Conservation (phyloP, 2,888 invertebrate species). For the Herminia tarsipennalis region DNA sequence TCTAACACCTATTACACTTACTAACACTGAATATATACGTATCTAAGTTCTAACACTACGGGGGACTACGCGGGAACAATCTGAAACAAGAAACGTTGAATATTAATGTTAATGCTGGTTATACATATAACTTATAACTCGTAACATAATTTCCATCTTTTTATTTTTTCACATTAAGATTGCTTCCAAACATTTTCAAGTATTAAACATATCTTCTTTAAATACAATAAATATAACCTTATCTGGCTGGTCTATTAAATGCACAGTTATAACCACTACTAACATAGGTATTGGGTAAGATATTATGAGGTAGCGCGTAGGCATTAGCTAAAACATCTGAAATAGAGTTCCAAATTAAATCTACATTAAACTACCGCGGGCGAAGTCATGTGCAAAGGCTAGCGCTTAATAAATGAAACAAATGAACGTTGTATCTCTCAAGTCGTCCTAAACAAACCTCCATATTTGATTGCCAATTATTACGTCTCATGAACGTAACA, state of each 20-base stretch:
- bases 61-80: constrained; percentile 27
- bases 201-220: too few species aligned
- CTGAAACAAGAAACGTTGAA: constrained; percentile 38
- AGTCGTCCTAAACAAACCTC: not conserved
- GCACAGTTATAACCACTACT: too few species aligned
- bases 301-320: too few species aligned
- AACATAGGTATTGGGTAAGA: too few species aligned
- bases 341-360: too few species aligned
- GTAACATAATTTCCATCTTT: too few species aligned
- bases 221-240: too few species aligned
- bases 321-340: too few species aligned
- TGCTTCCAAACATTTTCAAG: too few species aligned
- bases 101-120: not conserved
- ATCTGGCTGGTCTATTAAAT: too few species aligned
- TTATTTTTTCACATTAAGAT: not conserved
- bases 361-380: too few species aligned
- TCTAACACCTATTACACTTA: constrained; percentile 27
- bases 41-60: constrained; percentile 9
- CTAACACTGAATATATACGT: constrained; percentile 4
- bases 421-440: not conserved
- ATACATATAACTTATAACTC: too few species aligned
- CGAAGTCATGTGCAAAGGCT: not conserved
- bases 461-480: constrained; percentile 3
- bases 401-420: not conserved
- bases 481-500: not conserved